Conservation (phyloP, 2,888 invertebrate genomes). For the Meteorus colon region DNA sequence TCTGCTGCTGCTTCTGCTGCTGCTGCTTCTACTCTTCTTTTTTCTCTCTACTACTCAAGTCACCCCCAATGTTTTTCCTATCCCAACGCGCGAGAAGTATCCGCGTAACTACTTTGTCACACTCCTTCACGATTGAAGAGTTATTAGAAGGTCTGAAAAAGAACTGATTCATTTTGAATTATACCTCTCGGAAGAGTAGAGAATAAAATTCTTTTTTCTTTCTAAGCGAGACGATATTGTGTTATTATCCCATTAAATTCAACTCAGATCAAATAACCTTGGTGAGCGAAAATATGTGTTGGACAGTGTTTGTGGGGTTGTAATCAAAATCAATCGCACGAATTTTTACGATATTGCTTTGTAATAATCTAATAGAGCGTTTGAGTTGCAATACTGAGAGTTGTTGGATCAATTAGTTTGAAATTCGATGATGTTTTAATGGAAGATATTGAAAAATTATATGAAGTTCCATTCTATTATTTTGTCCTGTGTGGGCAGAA, state of each 20-base stretch:
- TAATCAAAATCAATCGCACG: background rate
- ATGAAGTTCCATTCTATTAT: no score
- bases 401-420: no score
- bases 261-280: no score
- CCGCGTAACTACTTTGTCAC: constrained; percentile 39
- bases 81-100: constrained; percentile 40
- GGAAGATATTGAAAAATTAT: no score
- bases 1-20: no score
- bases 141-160: constrained; percentile 30
- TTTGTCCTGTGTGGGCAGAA: no score
- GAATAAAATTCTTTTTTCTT: constrained; percentile 29
- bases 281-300: no score
- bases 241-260: background rate
- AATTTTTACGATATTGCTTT: background rate
- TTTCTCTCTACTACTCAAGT: constrained; percentile 34
- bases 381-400: no score
- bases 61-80: constrained; percentile 45
- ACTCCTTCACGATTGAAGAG: constrained; percentile 26
- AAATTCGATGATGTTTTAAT: no score
- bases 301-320: no score
- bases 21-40: constrained; percentile 8
- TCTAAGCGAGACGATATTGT: background rate
- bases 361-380: background rate
- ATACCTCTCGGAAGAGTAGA: constrained; percentile 39
- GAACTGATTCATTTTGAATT: constrained; percentile 22